Base-by-base conservation (phyloP, 2,113 vertebrate species). In the Tragelaphus imberbis region DNA sequence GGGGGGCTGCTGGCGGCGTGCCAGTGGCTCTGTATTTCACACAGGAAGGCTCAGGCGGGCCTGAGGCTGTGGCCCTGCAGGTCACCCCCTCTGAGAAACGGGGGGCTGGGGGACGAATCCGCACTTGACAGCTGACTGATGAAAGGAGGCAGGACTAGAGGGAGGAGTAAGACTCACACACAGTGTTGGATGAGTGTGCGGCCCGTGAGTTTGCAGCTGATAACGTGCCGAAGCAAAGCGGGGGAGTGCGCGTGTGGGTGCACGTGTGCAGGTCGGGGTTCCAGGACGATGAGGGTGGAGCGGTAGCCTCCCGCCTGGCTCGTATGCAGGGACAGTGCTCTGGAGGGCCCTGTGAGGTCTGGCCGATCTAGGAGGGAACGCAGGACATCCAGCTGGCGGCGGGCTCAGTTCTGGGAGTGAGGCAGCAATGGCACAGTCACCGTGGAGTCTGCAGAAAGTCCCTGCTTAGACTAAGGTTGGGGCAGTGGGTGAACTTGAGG, bases 231-330 rank as follows among this genome's bases (percentile, higher is more conserved):
- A 44, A 28, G n/a, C 59, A 65, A 16, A 9, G 86, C 9, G 0
- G 30, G 0, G 77, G 25, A 2, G 10, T 6, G 0, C 10, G 12
- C 7, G 9, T 47, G 13, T 1, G 0, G 5, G 59, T 27, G 0
- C 7, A 0, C 7, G 30, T 1, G 7, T 7, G 10, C 6, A 2
- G 16, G 7, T 44, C 11, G 10, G 49, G 63, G 58, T 68, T 80
- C 59, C 23, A 33, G 84, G 84, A 15, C 25, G 14, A 36, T 11
- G 11, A 10, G 27, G 33, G 7, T n/a, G 71, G 80, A 25, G 33
- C 16, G 33, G 27, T 1, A 11, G 7, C 49, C n/a, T 49, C 61
- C 90, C 15, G 12, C 28, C 40, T 23, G 40, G 58, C 16, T 7
- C 16, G 0, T 2, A 1, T 2, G 58, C 7, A 21, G 56, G 16